These are phyloP conservation scores for Zosterops hypoxanthus DNA, from an alignment of 2,113 vertebrate genomes.

Conservation along the genomic window DNA sequence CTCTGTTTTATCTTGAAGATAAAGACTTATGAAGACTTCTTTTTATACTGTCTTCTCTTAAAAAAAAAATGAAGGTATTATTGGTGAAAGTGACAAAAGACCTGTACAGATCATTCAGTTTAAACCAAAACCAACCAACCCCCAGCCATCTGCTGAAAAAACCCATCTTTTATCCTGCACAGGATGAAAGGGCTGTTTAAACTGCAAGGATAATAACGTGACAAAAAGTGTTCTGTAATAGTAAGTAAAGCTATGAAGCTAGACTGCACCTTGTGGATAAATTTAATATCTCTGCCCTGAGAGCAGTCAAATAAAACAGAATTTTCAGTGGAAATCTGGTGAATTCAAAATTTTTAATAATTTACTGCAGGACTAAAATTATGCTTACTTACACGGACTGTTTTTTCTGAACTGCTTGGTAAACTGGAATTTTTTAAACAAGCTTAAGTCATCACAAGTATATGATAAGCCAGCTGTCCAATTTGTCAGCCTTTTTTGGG, in stretches of 20 bases:
- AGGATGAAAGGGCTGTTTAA: background rate
- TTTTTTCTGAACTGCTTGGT: background rate
- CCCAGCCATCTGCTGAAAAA: background rate
- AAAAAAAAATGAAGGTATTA: background rate
- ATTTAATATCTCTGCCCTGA: background rate
- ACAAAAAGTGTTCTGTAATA: background rate
- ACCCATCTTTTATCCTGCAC: background rate
- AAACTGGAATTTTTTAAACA: background rate
- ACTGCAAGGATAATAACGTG: background rate
- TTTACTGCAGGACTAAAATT: background rate
- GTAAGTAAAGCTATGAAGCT: background rate
- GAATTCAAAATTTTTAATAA: background rate
- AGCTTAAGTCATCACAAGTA: background rate
- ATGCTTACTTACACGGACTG: background rate
- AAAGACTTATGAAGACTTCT: background rate
- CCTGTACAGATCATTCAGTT: background rate
- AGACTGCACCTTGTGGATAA: background rate
- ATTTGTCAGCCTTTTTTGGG: background rate
- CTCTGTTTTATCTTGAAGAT: background rate
- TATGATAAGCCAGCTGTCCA: background rate
- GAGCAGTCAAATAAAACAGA: background rate
- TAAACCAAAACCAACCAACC: background rate
- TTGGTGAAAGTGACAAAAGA: background rate
- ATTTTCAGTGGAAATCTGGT: background rate
- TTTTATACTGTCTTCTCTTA: background rate